These are phyloP conservation scores for Drosophila truncata DNA, from an alignment of 1,140 invertebrate genomes.

Conservation along the genomic window DNA sequence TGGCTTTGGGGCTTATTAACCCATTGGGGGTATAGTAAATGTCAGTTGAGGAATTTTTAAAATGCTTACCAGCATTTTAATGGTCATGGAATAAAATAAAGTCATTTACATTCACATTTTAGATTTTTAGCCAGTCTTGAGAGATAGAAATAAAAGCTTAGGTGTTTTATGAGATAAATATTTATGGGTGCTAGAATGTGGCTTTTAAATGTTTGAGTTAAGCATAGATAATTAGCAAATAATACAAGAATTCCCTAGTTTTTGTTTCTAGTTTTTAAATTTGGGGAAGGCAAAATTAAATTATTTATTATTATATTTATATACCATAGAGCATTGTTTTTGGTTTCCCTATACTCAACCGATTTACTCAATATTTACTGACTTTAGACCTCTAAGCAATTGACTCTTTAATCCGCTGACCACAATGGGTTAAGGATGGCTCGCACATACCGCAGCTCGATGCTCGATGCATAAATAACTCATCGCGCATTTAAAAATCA, in stretches of 20 bases:
- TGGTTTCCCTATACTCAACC: not conserved
- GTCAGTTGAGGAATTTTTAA: not conserved
- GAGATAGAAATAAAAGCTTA: not conserved
- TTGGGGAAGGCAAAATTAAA: too few relatives aligned
- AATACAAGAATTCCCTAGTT: not conserved
- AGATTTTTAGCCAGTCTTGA: not conserved
- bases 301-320: too few relatives aligned
- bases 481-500: constrained; percentile 84
- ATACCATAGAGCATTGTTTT: too few relatives aligned
- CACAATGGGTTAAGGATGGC: constrained; percentile 65
- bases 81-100: constrained; percentile 1
- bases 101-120: not conserved
- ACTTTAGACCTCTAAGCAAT: constrained; percentile 9
- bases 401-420: constrained; percentile 12
- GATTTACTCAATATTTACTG: constrained; percentile 9
- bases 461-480: constrained; percentile 81
- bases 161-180: too few relatives aligned
- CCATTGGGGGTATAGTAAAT: constrained; percentile 15
- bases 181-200: not conserved
- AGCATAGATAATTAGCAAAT: not conserved
- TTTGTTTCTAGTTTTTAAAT: too few relatives aligned
- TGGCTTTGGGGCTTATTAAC: constrained; percentile 45
- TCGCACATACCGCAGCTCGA: constrained; percentile 57
- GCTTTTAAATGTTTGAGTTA: not conserved
- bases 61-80: not conserved